Evolutionary conservation across 1,140 invertebrate species (phyloP), one percentile per base, ranked within the genome.

Genomic region (Caenorhabditis latens): DNA sequence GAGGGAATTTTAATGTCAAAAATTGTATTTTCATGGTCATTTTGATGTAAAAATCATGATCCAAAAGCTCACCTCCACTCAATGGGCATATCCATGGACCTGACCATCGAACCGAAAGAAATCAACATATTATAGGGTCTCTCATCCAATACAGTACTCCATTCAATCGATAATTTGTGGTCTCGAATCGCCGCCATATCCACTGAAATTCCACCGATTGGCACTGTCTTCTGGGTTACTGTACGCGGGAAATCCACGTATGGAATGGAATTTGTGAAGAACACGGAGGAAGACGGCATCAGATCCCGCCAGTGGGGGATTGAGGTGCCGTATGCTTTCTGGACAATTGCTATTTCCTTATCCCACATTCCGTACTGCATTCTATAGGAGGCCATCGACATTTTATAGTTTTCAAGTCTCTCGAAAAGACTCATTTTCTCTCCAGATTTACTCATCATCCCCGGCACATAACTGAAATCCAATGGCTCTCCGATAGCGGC

Each of bases 21-120:
- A 13, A 13, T 53, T 13, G 9, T 53, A 53, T 53, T 53, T 53
- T 53, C 11, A 67, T 53, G 9, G 50, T 16, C 50, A 53, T 53
- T 53, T 53, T 53, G 50, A 53, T 53, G 9, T 53, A 9, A 9
- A 79, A 46, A 21, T 19, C n/a, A 79, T 32, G 32, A 32, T 32
- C 87, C 21, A 24, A n/a, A 42, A 16, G 63, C 88, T 83, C n/a
- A 79, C 88, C 85, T 89, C 86, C 75, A 83, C 13, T 71, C 50
- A 14, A 8, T n/a, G n/a, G 88, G 88, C 87, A 89, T 89, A 57
- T 86, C 71, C 40, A 61, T 87, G 57, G 65, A 87, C 48, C 87
- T 85, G 16, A 85, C 88, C 42, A 89, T 79, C n/a, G 88, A 89
- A 24, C 88, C 88, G 65, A 89, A 89, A 46, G 88, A 89, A 43